phyloP scores from a whole-genome alignment of 2,888 invertebrate species.

The Ischnura elegans region DNA sequence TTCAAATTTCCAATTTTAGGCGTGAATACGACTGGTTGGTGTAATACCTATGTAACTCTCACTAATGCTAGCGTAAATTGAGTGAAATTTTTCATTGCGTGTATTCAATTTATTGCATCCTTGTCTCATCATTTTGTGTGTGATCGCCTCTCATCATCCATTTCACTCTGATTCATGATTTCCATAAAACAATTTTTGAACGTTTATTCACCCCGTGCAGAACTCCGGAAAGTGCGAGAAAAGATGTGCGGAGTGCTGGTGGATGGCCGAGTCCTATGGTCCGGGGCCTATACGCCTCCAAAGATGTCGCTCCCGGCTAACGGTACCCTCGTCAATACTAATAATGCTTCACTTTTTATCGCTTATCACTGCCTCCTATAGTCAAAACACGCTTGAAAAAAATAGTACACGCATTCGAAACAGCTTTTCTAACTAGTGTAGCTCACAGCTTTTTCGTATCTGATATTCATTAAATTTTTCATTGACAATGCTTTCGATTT shows the following conservation, averaged over 20 bases:
- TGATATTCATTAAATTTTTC: too few species aligned
- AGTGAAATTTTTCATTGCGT: not conserved
- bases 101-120: too few species aligned
- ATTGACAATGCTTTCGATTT: too few species aligned
- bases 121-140: not conserved
- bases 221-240: not conserved
- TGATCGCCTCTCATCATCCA: not conserved
- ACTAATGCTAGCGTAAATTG: not conserved
- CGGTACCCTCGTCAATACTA: not conserved
- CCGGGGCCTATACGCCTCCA: conserved; percentile 20
- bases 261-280: not conserved
- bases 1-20: too few species aligned
- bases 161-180: not conserved
- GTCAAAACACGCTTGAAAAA: not conserved
- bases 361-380: not conserved
- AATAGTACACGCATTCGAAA: not conserved
- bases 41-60: not conserved
- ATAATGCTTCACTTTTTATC: not conserved
- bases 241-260: not conserved
- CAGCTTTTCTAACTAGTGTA: not conserved
- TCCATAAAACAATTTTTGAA: not conserved
- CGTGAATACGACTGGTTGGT: too few species aligned
- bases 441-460: too few species aligned
- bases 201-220: not conserved
- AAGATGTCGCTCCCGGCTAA: not conserved